Percentiles rank a stretch among this genome's conserved stretches.
Evolutionary conservation across 2,888 invertebrate species (phyloP).

Genomic region (Stenodera caucasica): DNA sequence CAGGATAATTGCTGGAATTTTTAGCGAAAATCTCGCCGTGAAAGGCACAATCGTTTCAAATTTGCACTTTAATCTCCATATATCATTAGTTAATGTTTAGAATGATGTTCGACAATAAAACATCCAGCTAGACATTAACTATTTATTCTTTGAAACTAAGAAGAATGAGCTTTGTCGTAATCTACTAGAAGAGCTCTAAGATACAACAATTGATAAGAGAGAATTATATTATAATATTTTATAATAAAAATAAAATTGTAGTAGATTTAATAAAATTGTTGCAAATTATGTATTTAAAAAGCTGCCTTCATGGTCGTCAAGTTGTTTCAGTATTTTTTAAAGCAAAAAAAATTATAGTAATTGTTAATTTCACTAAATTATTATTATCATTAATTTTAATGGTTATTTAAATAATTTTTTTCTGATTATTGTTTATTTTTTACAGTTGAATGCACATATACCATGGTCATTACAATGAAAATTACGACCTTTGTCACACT

Average conservation of each 20-base stretch:
- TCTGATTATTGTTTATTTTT: not conserved
- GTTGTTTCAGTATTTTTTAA: not conserved
- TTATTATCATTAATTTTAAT: not conserved
- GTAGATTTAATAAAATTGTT: not conserved
- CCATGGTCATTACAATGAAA: slow-evolving; percentile 24
- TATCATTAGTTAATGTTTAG: no score
- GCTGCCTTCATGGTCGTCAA: not conserved
- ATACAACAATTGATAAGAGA: not conserved
- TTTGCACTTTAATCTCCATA: not conserved
- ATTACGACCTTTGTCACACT: slow-evolving; percentile 18
- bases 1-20: not conserved
- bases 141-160: not conserved
- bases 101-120: no score
- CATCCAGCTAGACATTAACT: no score
- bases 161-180: not conserved
- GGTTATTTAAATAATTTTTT: not conserved
- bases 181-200: not conserved
- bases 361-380: no score
- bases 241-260: not conserved
- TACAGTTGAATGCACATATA: slow-evolving; percentile 20
- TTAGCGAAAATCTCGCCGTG: not conserved
- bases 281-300: no score
- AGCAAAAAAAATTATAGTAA: not conserved
- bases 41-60: slow-evolving; percentile 1
- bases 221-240: not conserved